Conservation (phyloP, 2,888 invertebrate species). For the Drosophila nigricruria region DNA sequence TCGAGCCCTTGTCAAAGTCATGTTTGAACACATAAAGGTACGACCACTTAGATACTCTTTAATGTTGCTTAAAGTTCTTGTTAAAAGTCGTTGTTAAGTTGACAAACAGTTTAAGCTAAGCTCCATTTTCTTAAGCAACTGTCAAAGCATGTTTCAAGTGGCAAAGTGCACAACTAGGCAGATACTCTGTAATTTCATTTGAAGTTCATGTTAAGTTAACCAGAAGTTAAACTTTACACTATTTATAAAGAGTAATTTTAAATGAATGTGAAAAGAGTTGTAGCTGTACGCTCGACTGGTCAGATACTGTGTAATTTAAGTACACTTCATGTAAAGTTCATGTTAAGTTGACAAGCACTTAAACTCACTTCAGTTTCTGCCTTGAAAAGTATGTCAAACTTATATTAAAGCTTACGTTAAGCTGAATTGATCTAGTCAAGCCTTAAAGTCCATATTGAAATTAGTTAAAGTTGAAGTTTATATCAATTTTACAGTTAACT, state of each 20-base stretch:
- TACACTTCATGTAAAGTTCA: too few relatives aligned
- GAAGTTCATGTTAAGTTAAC: background rate
- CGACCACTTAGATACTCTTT: background rate
- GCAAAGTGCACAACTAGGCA: background rate
- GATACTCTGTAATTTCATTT: constrained; percentile 7
- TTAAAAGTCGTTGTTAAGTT: background rate
- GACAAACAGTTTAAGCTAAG: too few relatives aligned
- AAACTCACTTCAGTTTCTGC: background rate
- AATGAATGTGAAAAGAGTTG: background rate
- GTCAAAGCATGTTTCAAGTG: background rate
- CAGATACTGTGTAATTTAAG: background rate
- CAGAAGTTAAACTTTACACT: background rate
- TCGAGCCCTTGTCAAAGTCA: too few relatives aligned
- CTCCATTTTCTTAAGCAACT: background rate
- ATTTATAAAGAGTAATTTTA: background rate
- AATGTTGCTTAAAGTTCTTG: background rate
- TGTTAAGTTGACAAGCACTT: background rate
- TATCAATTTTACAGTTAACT: background rate
- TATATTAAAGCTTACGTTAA: background rate
- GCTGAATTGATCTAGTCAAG: background rate
- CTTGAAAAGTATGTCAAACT: background rate
- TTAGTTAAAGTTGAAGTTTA: background rate
- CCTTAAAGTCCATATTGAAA: background rate
- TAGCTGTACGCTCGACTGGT: background rate
- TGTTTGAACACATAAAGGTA: background rate